Percentiles rank a stretch among this genome's conserved stretches.
Evolutionary conservation across 2,113 vertebrate genomes (phyloP).

Genomic region (Aramus guarauna): DNA sequence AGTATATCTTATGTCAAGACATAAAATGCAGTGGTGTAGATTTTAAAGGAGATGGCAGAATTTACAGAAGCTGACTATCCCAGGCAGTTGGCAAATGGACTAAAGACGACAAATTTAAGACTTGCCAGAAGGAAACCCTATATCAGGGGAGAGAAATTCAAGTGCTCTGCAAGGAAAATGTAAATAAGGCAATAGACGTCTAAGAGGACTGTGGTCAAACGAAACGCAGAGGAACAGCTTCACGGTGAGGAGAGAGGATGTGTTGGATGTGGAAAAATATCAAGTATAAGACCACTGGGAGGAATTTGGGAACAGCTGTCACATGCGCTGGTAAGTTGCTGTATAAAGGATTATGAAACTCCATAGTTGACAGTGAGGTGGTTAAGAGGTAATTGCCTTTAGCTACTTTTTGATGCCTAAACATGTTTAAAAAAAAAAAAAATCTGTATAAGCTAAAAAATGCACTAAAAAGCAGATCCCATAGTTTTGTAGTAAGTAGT

Average conservation of each 20-base stretch:
- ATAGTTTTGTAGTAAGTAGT: neutral
- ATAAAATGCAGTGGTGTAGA: neutral
- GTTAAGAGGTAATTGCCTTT: neutral
- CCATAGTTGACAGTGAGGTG: neutral
- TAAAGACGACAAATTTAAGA: conserved; percentile 23
- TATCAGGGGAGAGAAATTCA: neutral
- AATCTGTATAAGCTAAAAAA: neutral
- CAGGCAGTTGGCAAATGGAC: conserved; percentile 23
- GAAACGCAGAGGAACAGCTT: neutral
- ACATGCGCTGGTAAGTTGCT: neutral
- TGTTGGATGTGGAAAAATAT: neutral
- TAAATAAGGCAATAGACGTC: neutral
- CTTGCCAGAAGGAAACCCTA: conserved; percentile 40
- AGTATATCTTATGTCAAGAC: neutral
- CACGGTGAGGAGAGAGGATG: neutral
- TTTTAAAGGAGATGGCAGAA: conserved; percentile 12
- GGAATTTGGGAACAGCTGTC: neutral
- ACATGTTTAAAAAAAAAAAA: neutral
- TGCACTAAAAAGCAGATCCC: neutral
- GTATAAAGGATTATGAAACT: neutral
- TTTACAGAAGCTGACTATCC: neutral
- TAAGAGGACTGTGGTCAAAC: neutral
- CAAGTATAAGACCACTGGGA: neutral
- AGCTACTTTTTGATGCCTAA: neutral
- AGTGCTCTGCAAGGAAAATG: conserved; percentile 7